These are phyloP conservation scores for Scatophagus argus DNA, from an alignment of 2,113 vertebrate genomes.

Conservation along the genomic window DNA sequence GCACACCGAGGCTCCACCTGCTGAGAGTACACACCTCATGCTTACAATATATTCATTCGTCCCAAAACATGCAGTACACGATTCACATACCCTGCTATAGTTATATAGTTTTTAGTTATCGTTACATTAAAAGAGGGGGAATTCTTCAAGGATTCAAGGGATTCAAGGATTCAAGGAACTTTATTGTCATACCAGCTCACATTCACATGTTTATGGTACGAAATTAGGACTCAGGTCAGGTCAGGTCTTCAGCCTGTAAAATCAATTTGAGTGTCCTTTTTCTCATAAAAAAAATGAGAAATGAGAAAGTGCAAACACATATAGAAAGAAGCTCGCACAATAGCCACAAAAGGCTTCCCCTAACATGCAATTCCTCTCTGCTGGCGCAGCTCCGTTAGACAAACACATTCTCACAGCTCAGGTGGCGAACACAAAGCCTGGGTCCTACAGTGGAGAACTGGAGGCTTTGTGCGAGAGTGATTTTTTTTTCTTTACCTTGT, in stretches of 20 bases:
- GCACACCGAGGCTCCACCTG: constrained; percentile 9
- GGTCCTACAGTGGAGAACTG: constrained; percentile 29
- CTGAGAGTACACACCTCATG: not conserved
- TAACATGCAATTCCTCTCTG: not conserved
- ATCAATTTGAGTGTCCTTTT: not conserved
- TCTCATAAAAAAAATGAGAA: no score
- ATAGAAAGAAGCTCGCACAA: not conserved
- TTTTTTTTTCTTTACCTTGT: constrained; percentile 47
- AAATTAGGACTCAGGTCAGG: no score
- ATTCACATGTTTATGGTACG: no score
- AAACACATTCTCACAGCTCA: constrained; percentile 45
- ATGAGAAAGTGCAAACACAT: constrained; percentile 4
- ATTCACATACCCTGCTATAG: no score
- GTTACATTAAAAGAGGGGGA: not conserved
- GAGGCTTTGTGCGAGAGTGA: constrained; percentile 26
- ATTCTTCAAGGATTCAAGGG: no score
- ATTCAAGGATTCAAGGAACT: no score
- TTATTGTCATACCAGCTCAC: no score
- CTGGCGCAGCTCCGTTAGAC: constrained; percentile 15
- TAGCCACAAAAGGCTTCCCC: not conserved
- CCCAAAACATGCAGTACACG: not conserved
- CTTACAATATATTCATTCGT: not conserved
- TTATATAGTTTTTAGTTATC: not conserved
- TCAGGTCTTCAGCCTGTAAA: not conserved
- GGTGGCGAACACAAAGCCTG: constrained; percentile 42